Evolutionary conservation across 1,140 invertebrate species (phyloP), one percentile per base, ranked within the genome.

Genomic region (Eriocheir sinensis): DNA sequence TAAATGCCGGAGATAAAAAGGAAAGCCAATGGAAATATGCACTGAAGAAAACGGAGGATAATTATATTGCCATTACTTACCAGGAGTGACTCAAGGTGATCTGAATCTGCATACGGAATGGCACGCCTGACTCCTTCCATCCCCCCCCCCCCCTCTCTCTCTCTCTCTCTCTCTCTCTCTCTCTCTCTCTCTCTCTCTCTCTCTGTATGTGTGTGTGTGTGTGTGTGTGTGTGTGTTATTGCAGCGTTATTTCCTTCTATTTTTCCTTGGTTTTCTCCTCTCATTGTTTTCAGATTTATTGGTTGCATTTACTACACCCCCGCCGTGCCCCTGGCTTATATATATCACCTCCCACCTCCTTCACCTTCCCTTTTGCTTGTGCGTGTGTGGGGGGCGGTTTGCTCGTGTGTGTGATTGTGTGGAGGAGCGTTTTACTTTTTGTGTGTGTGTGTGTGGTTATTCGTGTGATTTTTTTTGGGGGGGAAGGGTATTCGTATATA

Each of bases 21-120:
- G 60, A 72, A 72, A n/a, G 60, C 60, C n/a, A 72, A 72, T 72
- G 60, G 60, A 72, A 72, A 72, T 72, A 72, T 72, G 60, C 60
- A 72, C 27, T 72, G n/a, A 72, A 72, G 60, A 72, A 72, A 72
- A 72, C 60, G 60, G 60, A n/a, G 27, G 60, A 72, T 72, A 72
- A 72, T 72, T n/a, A 72, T 72, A 72, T n/a, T 72, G 60, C 60
- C 60, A 72, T 72, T 72, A 72, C 60, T 72, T 72, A n/a, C 60
- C 21, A 72, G 60, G 60, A n/a, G 60, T 72, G 60, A 72, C 60
- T 72, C 27, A 27, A 72, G 27, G 27, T 27, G 60, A 72, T 72
- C 60, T 72, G 27, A 72, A 72, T 72, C 60, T 72, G 60, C 60
- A 72, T 72, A 72, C 27, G 27, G n/a, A 72, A 72, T 72, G 0